These are phyloP conservation scores for Trachelus troglodyta DNA, from an alignment of 2,888 invertebrate genomes.

Conservation along the genomic window DNA sequence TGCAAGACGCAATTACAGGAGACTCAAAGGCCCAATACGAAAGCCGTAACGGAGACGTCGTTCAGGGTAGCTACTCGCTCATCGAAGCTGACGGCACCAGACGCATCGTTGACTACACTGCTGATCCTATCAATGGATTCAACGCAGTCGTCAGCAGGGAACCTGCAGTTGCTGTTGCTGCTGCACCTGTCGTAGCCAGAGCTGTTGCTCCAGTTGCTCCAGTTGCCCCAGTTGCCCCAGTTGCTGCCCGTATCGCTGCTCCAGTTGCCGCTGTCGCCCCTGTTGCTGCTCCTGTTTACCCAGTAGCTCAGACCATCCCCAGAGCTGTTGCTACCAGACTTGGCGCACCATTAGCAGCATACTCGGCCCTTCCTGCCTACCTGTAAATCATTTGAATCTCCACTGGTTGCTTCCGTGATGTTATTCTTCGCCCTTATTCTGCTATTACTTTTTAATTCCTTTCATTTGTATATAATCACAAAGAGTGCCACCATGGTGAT, in stretches of 20 bases:
- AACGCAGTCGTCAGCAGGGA: slow-evolving; percentile 63
- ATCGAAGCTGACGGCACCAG: slow-evolving; percentile 17
- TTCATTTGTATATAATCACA: slow-evolving; percentile 2
- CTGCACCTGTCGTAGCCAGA: background rate
- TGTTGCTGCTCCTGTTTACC: slow-evolving; percentile 22
- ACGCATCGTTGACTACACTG: slow-evolving; percentile 20
- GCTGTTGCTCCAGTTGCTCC: background rate
- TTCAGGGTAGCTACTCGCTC: slow-evolving; percentile 19
- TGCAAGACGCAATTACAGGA: slow-evolving; percentile 33
- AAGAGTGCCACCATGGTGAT: background rate
- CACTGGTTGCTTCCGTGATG: no score
- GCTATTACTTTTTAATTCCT: background rate
- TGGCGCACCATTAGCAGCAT: slow-evolving; percentile 24
- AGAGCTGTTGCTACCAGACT: slow-evolving; percentile 50
- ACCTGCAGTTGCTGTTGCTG: slow-evolving; percentile 6
- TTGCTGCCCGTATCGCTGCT: slow-evolving; percentile 4
- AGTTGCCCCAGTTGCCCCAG: slow-evolving; percentile 25
- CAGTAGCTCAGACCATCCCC: slow-evolving; percentile 41
- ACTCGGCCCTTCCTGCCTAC: slow-evolving; percentile 21
- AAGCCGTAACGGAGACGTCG: slow-evolving; percentile 19
- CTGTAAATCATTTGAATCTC: background rate
- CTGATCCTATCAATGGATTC: slow-evolving; percentile 51
- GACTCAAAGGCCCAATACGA: slow-evolving; percentile 36
- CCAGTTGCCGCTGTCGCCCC: background rate
- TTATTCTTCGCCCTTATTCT: background rate